These are phyloP conservation scores for Busseola fusca DNA, from an alignment of 2,888 invertebrate species.

Conservation along the genomic window DNA sequence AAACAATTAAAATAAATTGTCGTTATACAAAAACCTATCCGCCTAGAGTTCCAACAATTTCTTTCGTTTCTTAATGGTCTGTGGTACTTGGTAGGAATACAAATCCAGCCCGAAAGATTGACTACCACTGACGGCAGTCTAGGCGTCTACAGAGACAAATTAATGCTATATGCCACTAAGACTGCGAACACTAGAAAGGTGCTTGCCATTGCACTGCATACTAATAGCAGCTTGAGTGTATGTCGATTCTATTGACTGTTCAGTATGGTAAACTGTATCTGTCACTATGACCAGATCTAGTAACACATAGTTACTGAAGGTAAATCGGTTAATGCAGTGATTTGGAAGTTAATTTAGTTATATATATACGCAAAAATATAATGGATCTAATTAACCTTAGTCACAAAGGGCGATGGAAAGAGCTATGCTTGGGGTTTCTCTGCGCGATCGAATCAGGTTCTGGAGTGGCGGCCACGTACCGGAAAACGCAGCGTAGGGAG, in stretches of 20 bases:
- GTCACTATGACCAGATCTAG: not conserved
- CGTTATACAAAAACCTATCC: not conserved
- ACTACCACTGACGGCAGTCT: constrained; percentile 29
- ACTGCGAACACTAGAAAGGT: constrained; percentile 52
- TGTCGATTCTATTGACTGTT: constrained; percentile 35
- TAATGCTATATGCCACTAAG: constrained; percentile 61
- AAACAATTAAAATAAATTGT: constrained; percentile 13
- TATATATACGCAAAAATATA: not conserved
- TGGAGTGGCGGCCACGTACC: too few relatives aligned
- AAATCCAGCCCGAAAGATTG: constrained; percentile 33
- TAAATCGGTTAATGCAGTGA: not conserved
- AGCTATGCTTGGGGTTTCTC: too few relatives aligned
- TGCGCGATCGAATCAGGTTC: too few relatives aligned
- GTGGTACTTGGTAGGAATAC: constrained; percentile 29
- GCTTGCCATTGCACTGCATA: constrained; percentile 37
- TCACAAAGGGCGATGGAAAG: too few relatives aligned
- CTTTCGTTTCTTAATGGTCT: constrained; percentile 22
- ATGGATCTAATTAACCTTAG: not conserved
- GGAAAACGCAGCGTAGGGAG: too few relatives aligned
- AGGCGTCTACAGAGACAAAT: constrained; percentile 56
- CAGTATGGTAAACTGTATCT: not conserved
- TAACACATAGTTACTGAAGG: not conserved
- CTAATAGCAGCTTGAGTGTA: constrained; percentile 31
- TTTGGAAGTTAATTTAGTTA: constrained; percentile 1
- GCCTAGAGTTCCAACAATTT: constrained; percentile 19